These are phyloP conservation scores for Pammene aurita DNA, from an alignment of 2,888 invertebrate species.

Conservation along the genomic window DNA sequence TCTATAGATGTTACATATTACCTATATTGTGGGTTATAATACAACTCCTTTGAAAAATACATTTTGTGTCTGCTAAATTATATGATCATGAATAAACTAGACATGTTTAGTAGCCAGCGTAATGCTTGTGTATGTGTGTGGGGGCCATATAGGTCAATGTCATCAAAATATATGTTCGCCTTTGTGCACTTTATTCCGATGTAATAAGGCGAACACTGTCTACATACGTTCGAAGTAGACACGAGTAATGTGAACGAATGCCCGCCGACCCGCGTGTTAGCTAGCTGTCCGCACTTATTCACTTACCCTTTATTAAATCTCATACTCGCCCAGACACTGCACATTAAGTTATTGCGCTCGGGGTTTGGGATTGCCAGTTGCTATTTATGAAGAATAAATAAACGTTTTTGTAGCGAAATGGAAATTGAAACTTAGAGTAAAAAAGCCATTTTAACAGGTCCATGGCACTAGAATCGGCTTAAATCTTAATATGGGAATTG, in stretches of 20 bases:
- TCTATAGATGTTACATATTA: neutral
- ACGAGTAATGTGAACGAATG: slow-evolving; percentile 37
- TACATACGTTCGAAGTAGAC: neutral
- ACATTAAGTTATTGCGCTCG: slow-evolving; percentile 17
- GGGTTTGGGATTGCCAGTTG: neutral
- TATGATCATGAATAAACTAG: slow-evolving; percentile 26
- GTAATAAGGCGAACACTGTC: neutral
- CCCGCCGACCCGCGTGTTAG: slow-evolving; percentile 6
- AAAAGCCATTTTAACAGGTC: no score
- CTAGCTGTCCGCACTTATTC: slow-evolving; percentile 25
- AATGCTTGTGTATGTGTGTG: slow-evolving; percentile 9
- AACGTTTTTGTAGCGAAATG: neutral
- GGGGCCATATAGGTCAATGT: neutral
- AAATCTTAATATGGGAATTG: no score
- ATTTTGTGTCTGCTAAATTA: slow-evolving; percentile 1
- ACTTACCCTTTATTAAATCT: slow-evolving; percentile 31
- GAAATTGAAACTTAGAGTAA: no score
- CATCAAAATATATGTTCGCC: neutral
- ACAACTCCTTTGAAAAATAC: neutral
- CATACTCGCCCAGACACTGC: slow-evolving; percentile 11
- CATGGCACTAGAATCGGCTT: no score
- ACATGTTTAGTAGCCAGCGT: slow-evolving; percentile 24
- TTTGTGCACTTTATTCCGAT: neutral
- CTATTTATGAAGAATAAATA: neutral
- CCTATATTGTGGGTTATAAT: neutral